Evolutionary conservation across 2,888 invertebrate species (phyloP).

Genomic region (Drosophila longiperda): DNA sequence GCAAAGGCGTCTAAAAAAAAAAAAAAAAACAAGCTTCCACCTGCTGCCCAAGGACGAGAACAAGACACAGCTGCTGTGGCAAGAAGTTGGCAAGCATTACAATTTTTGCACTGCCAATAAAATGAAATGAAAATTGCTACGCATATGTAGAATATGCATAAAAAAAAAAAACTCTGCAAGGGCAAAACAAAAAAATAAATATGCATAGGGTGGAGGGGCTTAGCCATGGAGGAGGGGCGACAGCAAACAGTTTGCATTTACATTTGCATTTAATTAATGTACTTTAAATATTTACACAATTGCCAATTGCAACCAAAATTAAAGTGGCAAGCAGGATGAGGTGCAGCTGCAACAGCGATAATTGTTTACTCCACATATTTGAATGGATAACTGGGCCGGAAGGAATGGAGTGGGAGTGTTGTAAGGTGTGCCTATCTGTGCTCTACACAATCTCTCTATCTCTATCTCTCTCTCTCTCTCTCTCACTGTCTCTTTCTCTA

Average conservation of each 20-base stretch:
- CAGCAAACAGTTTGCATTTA: conserved; percentile 43
- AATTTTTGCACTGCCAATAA: conserved; percentile 64
- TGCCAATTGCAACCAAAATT: conserved; percentile 26
- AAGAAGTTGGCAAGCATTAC: conserved; percentile 34
- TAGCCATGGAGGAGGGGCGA: background rate
- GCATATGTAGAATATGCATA: conserved; percentile 25
- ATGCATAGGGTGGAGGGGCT: background rate
- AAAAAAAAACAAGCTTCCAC: conserved; percentile 25
- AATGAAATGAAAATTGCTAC: conserved; percentile 70
- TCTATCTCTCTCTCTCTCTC: background rate
- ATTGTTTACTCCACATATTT: conserved; percentile 46
- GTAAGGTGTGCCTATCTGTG: conserved; percentile 8
- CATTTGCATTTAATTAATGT: conserved; percentile 78
- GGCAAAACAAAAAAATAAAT: conserved; percentile 1
- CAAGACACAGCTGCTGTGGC: conserved; percentile 53
- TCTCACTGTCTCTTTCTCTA: background rate
- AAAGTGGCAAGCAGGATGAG: background rate
- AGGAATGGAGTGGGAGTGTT: conserved; percentile 11
- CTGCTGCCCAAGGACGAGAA: conserved; percentile 49
- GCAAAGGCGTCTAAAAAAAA: conserved; percentile 30
- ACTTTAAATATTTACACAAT: conserved; percentile 72
- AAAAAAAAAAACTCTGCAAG: conserved; percentile 8
- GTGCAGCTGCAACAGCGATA: conserved; percentile 5
- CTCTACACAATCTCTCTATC: background rate
- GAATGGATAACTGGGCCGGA: conserved; percentile 9